phyloP scores from a whole-genome alignment of 2,888 invertebrate genomes.

The Deroplatys truncata region DNA sequence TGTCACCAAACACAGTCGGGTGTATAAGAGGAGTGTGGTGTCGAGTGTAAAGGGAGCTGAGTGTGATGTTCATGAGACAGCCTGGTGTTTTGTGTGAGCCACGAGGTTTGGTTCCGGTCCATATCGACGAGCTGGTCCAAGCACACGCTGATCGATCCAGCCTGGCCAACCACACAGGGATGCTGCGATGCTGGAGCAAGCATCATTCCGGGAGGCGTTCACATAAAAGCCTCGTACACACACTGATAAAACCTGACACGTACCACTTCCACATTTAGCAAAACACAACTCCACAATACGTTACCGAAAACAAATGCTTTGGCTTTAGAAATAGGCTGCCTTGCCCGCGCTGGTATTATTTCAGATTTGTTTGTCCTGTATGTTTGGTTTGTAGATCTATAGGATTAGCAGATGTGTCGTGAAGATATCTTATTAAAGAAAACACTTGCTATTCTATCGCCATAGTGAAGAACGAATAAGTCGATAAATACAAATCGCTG shows the following conservation, averaged over 20 bases:
- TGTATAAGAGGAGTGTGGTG: too few species aligned
- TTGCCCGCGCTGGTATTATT: background rate
- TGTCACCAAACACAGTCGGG: too few species aligned
- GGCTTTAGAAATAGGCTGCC: background rate
- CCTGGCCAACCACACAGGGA: background rate
- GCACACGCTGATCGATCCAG: slow-evolving; percentile 13
- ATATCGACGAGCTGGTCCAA: background rate
- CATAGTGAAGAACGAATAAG: too few species aligned
- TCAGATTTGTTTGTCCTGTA: background rate
- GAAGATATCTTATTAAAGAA: too few species aligned
- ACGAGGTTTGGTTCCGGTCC: background rate
- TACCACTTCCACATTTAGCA: background rate
- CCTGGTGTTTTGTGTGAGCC: background rate
- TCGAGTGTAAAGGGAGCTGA: too few species aligned
- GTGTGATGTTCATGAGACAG: too few species aligned
- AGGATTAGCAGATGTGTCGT: too few species aligned
- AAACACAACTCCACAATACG: background rate
- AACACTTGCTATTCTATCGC: too few species aligned
- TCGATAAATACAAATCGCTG: too few species aligned
- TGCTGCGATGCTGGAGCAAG: background rate
- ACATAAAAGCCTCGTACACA: background rate
- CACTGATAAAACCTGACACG: background rate
- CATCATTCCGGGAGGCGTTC: background rate
- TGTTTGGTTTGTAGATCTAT: too few species aligned
- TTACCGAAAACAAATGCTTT: background rate